phyloP scores from a whole-genome alignment of 2,888 invertebrate genomes.

The Apamea crenata region DNA sequence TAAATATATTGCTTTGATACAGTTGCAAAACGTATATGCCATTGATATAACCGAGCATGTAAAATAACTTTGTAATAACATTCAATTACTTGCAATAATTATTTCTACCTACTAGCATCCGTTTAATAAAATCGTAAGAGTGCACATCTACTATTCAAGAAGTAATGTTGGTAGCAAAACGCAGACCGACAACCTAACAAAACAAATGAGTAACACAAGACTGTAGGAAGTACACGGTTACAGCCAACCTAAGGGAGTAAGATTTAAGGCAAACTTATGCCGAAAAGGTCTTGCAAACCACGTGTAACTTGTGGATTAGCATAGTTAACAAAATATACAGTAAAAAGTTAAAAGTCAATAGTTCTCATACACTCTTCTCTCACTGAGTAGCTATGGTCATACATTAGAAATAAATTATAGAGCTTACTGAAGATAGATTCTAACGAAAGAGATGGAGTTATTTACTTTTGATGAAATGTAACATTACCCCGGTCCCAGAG shows the following conservation, averaged over 20 bases:
- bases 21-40: neutral
- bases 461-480: neutral
- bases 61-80: neutral
- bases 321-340: conserved; percentile 63
- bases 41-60: neutral
- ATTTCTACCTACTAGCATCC: conserved; percentile 1
- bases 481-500: conserved; percentile 18
- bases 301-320: neutral
- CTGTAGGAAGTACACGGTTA: conserved; percentile 40
- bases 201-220: conserved; percentile 41
- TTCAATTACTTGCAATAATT: conserved; percentile 5
- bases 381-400: conserved; percentile 48
- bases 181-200: conserved; percentile 32
- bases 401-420: neutral
- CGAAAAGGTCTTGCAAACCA: conserved; percentile 35
- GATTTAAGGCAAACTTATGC: conserved; percentile 50
- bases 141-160: neutral
- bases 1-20: neutral
- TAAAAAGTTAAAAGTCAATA: conserved; percentile 54
- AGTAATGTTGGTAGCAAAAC: conserved; percentile 46
- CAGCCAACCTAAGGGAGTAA: conserved; percentile 49
- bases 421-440: conserved; percentile 9
- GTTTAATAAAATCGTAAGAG: neutral
- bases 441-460: neutral
- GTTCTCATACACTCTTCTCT: conserved; percentile 38